A percentile compares a stretch with the other conserved stretches of the same genome.
phyloP scores from a whole-genome alignment of 2,797 vertebrate species.

The Epinephelus coioides region DNA sequence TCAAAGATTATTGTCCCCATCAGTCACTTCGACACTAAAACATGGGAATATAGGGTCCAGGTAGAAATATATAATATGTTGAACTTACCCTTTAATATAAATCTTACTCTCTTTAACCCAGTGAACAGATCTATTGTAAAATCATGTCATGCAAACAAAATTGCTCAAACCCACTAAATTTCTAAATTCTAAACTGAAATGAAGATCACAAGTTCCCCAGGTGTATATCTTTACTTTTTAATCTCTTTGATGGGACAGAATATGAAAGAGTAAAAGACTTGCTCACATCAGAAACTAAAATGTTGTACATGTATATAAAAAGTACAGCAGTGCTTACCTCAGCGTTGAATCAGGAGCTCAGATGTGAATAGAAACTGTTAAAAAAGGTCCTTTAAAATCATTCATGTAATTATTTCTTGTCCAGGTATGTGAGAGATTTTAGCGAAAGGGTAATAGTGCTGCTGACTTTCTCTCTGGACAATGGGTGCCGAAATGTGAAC shows the following conservation, averaged over 20 bases:
- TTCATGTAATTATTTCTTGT: neutral
- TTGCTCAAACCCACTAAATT: neutral
- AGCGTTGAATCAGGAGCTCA: slow-evolving; percentile 15
- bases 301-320: neutral
- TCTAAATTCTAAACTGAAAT: neutral
- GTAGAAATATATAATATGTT: no score
- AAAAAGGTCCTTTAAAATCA: slow-evolving; percentile 24
- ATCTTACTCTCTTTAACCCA: neutral
- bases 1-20: no score
- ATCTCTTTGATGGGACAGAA: neutral
- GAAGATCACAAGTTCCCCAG: neutral
- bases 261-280: neutral
- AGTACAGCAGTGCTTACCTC: slow-evolving; percentile 57
- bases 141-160: neutral
- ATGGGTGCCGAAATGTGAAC: slow-evolving; percentile 54
- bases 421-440: slow-evolving; percentile 5
- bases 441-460: slow-evolving; percentile 29
- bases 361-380: slow-evolving; percentile 5
- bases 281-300: neutral
- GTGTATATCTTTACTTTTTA: slow-evolving; percentile 13
- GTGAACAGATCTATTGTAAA: neutral
- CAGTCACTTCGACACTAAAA: no score
- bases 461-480: slow-evolving; percentile 45
- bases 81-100: neutral
- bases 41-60: no score